Evolutionary conservation across 1,140 invertebrate genomes (phyloP), one percentile per base, ranked within the genome.

Genomic region (Heliconius congener): DNA sequence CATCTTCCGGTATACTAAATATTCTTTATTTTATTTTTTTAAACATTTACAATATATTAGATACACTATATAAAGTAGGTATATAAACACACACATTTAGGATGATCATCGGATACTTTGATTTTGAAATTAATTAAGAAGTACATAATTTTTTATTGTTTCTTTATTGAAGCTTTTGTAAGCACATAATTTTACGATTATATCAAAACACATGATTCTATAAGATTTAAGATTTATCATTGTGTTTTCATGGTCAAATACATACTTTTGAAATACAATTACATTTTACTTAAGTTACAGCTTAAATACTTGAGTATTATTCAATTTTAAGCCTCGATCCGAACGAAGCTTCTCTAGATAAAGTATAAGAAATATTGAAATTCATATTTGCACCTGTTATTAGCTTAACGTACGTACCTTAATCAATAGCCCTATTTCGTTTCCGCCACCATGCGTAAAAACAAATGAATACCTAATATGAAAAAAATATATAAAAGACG

Each of bases 401-500:
- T 76, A 79, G 79, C 76, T 37, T 46, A 78, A 82, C 88, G 85
- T 86, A 87, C 85, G 89, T 86, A 74, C 81, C 80, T 81, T 86
- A 92, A 93, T 93, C 89, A 91, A 93, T 90, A 88, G 90, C 80
- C 76, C 80, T 77, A 75, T 83, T 85, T 78, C 87, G 88, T 89
- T 93, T 93, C 92, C 91, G 89, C 87, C 88, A 85, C 81, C 83
- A 79, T 80, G 78, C 82, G 92, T 86, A 93, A 92, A 93, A 93
- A 94, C 90, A 93, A 92, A 93, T 90, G 89, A 89, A 88, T 84
- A 77, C 85, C 85, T 66, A 86, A 88, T 84, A 86, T 80, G 6
- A 84, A 73, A 87, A 86, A 87, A 89, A 93, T 16, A 88, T 89
- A 91, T 85, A 91, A 93, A 93, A 92, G 93, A 85, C 90, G 93